A percentile compares a stretch with the other conserved stretches of the same genome.
phyloP scores from a whole-genome alignment of 1,140 invertebrate species.

The Magallana ariakensis region DNA sequence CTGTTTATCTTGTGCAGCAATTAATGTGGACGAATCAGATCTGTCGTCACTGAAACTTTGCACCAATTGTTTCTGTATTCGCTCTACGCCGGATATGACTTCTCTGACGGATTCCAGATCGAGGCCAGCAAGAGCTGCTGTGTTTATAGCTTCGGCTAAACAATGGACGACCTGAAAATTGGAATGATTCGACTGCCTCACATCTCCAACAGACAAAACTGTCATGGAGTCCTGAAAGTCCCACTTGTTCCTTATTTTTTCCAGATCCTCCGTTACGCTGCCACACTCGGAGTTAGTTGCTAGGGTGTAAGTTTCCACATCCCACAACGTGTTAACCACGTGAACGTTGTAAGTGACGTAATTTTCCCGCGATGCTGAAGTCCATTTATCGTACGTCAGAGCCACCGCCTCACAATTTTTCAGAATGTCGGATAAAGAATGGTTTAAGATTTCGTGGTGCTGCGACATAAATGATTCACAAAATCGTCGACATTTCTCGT shows the following conservation, averaged over 20 bases:
- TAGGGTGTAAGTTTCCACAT: conserved; percentile 19
- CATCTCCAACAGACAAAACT: not conserved
- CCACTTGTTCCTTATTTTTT: not conserved
- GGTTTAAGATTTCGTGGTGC: conserved; percentile 37
- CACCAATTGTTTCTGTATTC: not conserved
- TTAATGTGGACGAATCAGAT: not conserved
- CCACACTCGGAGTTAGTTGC: not conserved
- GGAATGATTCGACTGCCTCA: not conserved
- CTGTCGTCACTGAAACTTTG: not conserved
- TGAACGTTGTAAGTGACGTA: conserved; percentile 49
- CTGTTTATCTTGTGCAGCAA: not conserved
- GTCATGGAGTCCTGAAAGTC: not conserved
- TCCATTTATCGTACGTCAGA: conserved; percentile 47
- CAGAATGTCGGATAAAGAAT: conserved; percentile 37
- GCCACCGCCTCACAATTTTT: conserved; percentile 40
- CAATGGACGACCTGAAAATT: conserved; percentile 24
- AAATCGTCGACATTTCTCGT: conserved; percentile 20
- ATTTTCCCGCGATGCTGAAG: conserved; percentile 36
- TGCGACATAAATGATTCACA: conserved; percentile 42
- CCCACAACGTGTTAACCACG: conserved; percentile 40
- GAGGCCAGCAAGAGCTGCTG: not conserved
- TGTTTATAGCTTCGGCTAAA: conserved; percentile 40
- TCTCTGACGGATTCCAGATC: not conserved
- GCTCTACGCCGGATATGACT: not conserved
- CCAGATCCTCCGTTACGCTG: not conserved